phyloP scores from a whole-genome alignment of 2,797 vertebrate species.

The Pteropus rufus region DNA sequence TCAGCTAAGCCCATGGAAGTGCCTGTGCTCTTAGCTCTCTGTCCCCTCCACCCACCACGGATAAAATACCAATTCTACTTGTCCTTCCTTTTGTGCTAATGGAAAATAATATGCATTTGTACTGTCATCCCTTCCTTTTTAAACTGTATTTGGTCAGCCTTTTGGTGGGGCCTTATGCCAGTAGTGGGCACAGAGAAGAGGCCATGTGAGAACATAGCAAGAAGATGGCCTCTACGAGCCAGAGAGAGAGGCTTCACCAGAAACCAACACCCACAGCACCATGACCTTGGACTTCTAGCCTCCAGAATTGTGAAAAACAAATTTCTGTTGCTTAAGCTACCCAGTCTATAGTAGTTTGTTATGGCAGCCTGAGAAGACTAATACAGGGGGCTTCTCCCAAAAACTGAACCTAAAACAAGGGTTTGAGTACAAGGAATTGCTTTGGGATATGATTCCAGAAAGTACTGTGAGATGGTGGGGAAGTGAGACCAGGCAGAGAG shows the following conservation, averaged over 20 bases:
- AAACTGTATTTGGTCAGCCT: background rate
- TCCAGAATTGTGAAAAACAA: background rate
- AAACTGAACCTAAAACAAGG: background rate
- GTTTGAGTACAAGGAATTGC: background rate
- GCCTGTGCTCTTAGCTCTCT: background rate
- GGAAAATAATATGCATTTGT: background rate
- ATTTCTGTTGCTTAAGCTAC: background rate
- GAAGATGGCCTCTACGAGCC: background rate
- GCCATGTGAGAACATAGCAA: background rate
- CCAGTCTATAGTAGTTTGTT: background rate
- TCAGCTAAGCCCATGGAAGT: background rate
- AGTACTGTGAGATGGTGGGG: background rate
- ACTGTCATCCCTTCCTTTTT: background rate
- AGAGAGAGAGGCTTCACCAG: background rate
- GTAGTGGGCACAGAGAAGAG: background rate
- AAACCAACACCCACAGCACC: background rate
- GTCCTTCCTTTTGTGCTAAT: background rate
- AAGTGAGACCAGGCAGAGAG: background rate
- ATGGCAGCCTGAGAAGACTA: background rate
- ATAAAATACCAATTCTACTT: background rate
- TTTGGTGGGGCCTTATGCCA: background rate
- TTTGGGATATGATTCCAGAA: background rate
- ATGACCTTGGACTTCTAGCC: background rate
- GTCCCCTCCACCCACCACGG: too few species aligned
- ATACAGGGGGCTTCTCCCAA: background rate